Evolutionary conservation across 2,113 vertebrate genomes (phyloP).

Genomic region (Chrysochloris asiatica): DNA sequence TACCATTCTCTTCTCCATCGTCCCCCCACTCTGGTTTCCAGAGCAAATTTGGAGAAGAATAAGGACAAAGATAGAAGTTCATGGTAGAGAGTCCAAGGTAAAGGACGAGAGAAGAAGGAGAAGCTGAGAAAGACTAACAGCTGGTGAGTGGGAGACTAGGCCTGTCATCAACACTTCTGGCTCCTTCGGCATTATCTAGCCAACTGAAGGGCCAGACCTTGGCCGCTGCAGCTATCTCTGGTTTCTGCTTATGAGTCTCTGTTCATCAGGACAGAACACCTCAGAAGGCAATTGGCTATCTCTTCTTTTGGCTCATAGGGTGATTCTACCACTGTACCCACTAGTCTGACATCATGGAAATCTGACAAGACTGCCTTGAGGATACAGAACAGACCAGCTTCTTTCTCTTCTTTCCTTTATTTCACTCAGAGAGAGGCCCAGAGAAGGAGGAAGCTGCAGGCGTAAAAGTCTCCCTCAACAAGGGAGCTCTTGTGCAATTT

Average conservation of each 20-base stretch:
- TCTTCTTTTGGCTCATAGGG: slow-evolving; percentile 18
- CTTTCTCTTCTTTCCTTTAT: slow-evolving; percentile 45
- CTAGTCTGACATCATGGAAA: slow-evolving; percentile 39
- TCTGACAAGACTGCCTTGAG: slow-evolving; percentile 27
- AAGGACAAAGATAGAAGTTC: background rate
- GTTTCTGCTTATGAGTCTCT: background rate
- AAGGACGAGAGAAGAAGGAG: background rate
- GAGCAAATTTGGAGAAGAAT: slow-evolving; percentile 11
- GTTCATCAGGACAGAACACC: background rate
- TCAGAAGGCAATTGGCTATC: slow-evolving; percentile 10
- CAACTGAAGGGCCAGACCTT: background rate
- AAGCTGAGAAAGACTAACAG: background rate
- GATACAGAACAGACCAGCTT: slow-evolving; percentile 10
- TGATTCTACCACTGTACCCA: slow-evolving; percentile 12
- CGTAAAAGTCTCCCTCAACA: background rate
- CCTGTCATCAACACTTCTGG: background rate
- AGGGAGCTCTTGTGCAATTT: slow-evolving; percentile 57
- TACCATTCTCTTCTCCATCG: background rate
- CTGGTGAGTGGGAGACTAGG: too few species aligned
- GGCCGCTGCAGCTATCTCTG: background rate
- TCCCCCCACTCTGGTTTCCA: background rate
- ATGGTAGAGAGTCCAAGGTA: background rate
- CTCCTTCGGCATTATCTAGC: background rate
- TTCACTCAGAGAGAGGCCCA: slow-evolving; percentile 17
- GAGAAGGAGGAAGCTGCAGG: background rate